Percentiles rank a stretch among this genome's conserved stretches.
Conservation (phyloP, 2,113 vertebrate species). For the Microcebus tavaratra region DNA sequence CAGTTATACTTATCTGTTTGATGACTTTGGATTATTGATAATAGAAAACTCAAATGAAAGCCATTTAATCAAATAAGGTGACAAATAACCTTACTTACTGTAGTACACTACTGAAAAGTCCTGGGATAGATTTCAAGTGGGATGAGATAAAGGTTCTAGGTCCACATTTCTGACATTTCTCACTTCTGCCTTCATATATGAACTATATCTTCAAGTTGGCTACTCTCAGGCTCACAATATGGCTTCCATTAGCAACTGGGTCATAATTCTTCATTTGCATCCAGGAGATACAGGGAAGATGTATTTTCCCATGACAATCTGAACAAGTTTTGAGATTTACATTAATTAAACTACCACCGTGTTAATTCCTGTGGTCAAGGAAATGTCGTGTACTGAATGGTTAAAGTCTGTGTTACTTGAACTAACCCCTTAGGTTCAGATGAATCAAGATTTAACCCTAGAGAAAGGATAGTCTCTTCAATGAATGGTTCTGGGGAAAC, state of each 20-base stretch:
- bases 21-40: not conserved
- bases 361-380: not conserved
- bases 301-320: not conserved
- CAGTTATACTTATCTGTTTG: not conserved
- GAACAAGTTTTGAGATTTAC: not conserved
- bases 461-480: not conserved
- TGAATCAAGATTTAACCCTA: not conserved
- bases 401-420: not conserved
- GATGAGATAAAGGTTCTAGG: not conserved
- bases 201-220: not conserved
- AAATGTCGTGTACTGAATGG: not conserved
- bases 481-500: no score
- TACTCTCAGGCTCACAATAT: not conserved
- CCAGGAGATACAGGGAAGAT: not conserved
- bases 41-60: not conserved
- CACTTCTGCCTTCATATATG: not conserved
- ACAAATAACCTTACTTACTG: not conserved
- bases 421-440: not conserved
- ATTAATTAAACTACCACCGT: not conserved
- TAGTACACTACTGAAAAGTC: not conserved
- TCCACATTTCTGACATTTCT: not conserved
- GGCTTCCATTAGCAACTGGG: not conserved
- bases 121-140: not conserved
- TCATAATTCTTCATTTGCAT: not conserved
- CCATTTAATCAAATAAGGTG: not conserved